Conservation (phyloP, 2,113 vertebrate genomes). For the Phrynosoma blainvillii region DNA sequence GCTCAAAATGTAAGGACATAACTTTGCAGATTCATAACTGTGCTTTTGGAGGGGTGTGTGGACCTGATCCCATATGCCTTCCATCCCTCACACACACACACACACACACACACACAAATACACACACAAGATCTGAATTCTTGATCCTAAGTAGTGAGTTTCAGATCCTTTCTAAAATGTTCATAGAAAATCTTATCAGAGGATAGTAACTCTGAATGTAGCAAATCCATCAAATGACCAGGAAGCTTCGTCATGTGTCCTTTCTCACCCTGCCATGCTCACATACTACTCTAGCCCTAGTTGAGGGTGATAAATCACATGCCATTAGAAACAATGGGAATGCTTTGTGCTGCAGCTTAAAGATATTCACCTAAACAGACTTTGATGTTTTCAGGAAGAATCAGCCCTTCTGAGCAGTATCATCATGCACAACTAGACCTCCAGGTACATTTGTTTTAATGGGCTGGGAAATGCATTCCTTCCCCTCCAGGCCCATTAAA, state of each 20-base stretch:
- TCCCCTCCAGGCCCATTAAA: not conserved
- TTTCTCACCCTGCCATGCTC: no score
- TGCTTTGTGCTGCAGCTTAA: not conserved
- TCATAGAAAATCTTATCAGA: not conserved
- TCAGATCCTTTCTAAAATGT: not conserved
- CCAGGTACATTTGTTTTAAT: constrained; percentile 7
- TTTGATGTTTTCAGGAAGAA: not conserved
- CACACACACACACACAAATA: no score
- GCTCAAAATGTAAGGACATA: not conserved
- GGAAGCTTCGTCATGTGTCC: not conserved
- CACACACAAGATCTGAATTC: not conserved
- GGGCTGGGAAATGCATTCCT: not conserved
- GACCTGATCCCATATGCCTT: not conserved
- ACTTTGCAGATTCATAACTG: not conserved
- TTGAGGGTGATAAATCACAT: not conserved
- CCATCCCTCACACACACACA: no score
- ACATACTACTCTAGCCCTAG: not conserved
- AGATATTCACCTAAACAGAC: not conserved
- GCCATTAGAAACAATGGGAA: not conserved
- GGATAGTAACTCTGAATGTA: not conserved
- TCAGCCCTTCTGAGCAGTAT: not conserved
- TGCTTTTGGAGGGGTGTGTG: not conserved
- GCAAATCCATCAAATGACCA: not conserved
- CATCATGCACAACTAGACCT: not conserved
- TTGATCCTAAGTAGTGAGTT: not conserved